A percentile compares a stretch with the other conserved stretches of the same genome.
phyloP scores from a whole-genome alignment of 2,888 invertebrate species.

The Seira sanloemensis region DNA sequence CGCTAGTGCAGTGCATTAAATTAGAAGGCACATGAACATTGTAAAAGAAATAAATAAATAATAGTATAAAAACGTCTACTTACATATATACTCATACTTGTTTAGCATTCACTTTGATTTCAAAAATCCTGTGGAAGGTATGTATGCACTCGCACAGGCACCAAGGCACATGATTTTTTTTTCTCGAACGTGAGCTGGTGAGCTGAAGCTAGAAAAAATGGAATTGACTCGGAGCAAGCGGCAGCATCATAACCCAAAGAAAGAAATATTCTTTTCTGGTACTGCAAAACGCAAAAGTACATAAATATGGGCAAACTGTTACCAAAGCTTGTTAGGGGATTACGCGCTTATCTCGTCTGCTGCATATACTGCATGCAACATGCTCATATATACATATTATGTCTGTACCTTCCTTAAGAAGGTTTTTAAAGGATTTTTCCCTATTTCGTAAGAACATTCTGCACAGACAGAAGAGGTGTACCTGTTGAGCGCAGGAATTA shows the following conservation, averaged over 20 bases:
- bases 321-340: conserved; percentile 4
- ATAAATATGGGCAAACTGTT: conserved; percentile 1
- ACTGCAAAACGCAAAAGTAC: neutral
- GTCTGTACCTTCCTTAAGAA: neutral
- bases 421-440: neutral
- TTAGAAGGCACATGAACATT: neutral
- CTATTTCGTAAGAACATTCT: neutral
- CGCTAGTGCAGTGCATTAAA: neutral
- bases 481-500: neutral
- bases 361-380: neutral
- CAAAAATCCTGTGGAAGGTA: neutral
- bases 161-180: neutral
- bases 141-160: too few species aligned
- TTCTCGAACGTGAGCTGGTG: neutral
- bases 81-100: neutral
- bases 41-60: neutral
- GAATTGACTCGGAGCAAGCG: neutral
- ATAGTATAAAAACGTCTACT: neutral
- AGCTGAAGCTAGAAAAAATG: neutral
- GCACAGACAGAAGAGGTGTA: neutral
- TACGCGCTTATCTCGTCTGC: neutral
- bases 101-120: neutral
- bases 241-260: neutral
- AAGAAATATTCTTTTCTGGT: neutral
- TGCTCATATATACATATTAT: too few species aligned